Evolutionary conservation across 2,113 vertebrate genomes (phyloP), one percentile per base, ranked within the genome.

Genomic region (Leucosticte australis): DNA sequence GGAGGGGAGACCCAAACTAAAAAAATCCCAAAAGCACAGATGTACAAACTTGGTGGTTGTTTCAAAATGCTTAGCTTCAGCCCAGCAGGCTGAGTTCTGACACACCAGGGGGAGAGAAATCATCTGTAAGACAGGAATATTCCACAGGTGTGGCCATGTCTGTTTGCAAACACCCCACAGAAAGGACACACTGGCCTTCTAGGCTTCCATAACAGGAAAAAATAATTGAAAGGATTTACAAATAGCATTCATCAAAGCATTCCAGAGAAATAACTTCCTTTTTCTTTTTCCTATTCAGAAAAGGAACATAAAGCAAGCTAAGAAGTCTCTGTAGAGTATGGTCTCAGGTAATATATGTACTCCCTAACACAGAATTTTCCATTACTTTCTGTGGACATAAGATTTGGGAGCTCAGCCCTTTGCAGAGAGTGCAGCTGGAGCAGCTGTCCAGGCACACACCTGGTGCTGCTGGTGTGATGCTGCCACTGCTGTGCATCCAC

Each of bases 381-480:
- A 9, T 65, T 83, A n/a, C 33, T 86, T 92, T 90, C 64, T 71
- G 27, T 47, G 28, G 23, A 27, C 10, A 1, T 55, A 30, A 59
- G 30, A 12, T 41, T 7, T 50, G 46, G 47, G 46, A 90, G 31
- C 37, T 73, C 3, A 1, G 15, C 10, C 9, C 3, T 3, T 52
- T 28, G 37, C 1, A 4, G 24, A 31, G 23, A 79, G 39, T 2
- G 2, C 55, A 83, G 24, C 76, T 70, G 71, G 37, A 89, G 15
- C 49, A 49, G n/a, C 21, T 0, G 0, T 41, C 31, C 56, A 52
- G 47, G 46, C 4, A 10, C 42, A 30, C 0, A 10, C 16, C 30
- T 2, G 1, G 11, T 10, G 10, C n/a, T 82, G 35, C 74, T 37
- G n/a, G 6, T 70, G 31, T 4, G 5, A 65, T 57, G 31, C 41